Base-by-base conservation (phyloP, 2,888 invertebrate species). In the Petrolisthes manimaculis region DNA sequence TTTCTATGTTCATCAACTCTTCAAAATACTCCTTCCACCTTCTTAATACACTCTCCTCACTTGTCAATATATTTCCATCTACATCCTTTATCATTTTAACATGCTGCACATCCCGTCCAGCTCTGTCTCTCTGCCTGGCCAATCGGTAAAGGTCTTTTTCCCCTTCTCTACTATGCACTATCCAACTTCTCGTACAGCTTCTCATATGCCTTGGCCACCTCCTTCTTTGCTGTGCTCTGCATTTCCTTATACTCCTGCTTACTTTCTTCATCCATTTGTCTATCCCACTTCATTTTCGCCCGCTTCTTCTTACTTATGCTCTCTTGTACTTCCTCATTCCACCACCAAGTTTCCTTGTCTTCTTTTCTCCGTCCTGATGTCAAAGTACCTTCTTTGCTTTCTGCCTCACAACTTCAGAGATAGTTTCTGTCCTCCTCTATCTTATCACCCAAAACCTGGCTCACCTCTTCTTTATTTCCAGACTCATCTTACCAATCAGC, bases 201-300 rank as follows among this genome's bases (percentile, higher is more conserved):
- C 37, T 78, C 78, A 8, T 78, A 37, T 51, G 78, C n/a, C n/a
- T n/a, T n/a, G n/a, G n/a, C n/a, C n/a, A n/a, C 74, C 74, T 77
- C 51, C n/a, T 37, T 80, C 80, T 80, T 80, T 9, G 80, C 80
- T 56, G 5, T 5, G 80, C 5, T 37, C 1, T 8, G 37, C 81
- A 55, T 81, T 24, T 81, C 81, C 56, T 81, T 81, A 6, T 81
- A 82, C n/a, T n/a, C n/a, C n/a, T n/a, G n/a, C n/a, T n/a, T n/a
- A n/a, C n/a, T n/a, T n/a, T n/a, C n/a, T n/a, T n/a, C n/a, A n/a
- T n/a, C n/a, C n/a, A n/a, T n/a, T n/a, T n/a, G n/a, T n/a, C n/a
- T n/a, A n/a, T n/a, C n/a, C n/a, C n/a, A n/a, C n/a, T n/a, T n/a
- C n/a, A n/a, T n/a, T n/a, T n/a, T n/a, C n/a, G n/a, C n/a, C n/a